Percentiles rank a stretch among this genome's conserved stretches.
Evolutionary conservation across 2,888 invertebrate species (phyloP).

Genomic region (Tiphia femorata): DNA sequence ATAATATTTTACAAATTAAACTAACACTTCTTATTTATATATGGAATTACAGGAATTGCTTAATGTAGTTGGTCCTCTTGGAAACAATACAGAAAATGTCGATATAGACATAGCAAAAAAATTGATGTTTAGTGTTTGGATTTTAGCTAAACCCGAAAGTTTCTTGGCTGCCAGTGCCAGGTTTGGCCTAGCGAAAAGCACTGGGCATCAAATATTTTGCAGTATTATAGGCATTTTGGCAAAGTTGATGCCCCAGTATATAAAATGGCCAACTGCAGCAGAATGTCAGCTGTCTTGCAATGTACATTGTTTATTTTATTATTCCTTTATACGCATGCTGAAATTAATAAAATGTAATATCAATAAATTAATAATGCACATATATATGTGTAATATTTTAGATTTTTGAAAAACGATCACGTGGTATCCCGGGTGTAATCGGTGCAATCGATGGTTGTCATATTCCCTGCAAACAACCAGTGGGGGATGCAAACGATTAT

Average conservation of each 20-base stretch:
- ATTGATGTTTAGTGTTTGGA: background rate
- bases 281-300: background rate
- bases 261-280: background rate
- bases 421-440: no score
- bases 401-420: no score
- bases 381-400: no score
- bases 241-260: constrained; percentile 2
- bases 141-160: background rate
- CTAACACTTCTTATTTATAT: no score
- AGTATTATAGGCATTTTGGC: background rate
- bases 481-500: no score
- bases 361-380: constrained; percentile 8
- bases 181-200: background rate
- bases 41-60: background rate
- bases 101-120: background rate
- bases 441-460: no score
- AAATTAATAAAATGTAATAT: background rate
- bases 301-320: background rate
- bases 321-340: background rate
- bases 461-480: no score
- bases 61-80: background rate
- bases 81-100: background rate
- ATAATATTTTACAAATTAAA: no score
- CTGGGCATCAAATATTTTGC: background rate
- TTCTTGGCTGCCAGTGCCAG: background rate